Evolutionary conservation across 2,888 invertebrate genomes (phyloP).

Genomic region (Dryobotodes eremita): DNA sequence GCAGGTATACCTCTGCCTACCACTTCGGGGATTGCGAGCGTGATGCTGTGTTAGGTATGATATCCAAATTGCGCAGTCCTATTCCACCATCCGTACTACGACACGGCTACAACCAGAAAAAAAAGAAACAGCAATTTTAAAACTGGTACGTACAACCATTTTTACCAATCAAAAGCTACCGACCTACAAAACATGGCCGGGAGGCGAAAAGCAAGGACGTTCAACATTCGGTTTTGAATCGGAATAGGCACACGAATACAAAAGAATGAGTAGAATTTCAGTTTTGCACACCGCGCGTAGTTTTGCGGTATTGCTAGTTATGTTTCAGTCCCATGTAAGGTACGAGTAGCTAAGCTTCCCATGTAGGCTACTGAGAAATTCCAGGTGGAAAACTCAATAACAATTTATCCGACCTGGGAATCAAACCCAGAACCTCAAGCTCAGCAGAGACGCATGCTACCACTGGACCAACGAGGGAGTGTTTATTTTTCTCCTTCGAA

Average conservation of each 20-base stretch:
- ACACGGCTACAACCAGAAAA: neutral
- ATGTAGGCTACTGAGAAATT: no score
- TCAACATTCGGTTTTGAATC: conserved; percentile 35
- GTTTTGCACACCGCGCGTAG: neutral
- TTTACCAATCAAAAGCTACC: conserved; percentile 47
- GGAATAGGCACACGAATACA: conserved; percentile 26
- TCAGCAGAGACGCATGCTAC: no score
- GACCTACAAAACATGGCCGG: conserved; percentile 4
- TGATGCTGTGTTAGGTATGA: neutral
- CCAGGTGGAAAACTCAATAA: no score
- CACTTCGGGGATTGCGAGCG: no score
- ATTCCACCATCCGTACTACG: no score
- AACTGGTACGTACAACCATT: conserved; percentile 12
- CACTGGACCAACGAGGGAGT: no score
- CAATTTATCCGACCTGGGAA: no score
- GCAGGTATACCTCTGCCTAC: no score
- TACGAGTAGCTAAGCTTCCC: no score
- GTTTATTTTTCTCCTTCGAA: no score
- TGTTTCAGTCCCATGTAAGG: no score
- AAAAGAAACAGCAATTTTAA: conserved; percentile 23
- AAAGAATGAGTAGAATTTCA: conserved; percentile 16
- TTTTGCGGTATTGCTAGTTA: neutral
- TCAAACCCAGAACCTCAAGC: no score
- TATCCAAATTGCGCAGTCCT: neutral
- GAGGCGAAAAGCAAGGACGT: conserved; percentile 22